A percentile compares a stretch with the other conserved stretches of the same genome.
phyloP scores from a whole-genome alignment of 2,113 vertebrate genomes.

The Podarcis cretensis region DNA sequence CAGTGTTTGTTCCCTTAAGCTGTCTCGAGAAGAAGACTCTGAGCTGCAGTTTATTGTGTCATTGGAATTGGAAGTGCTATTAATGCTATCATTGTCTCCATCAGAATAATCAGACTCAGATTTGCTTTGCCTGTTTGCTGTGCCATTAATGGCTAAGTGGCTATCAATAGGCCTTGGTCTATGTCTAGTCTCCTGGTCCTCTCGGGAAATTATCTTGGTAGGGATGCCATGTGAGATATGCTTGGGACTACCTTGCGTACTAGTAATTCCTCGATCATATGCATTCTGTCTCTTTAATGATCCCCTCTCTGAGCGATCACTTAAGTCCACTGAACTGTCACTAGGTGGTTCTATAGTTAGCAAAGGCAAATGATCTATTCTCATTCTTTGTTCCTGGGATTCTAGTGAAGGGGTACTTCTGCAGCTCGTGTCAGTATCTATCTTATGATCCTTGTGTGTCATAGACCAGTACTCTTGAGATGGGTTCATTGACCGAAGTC shows the following conservation, averaged over 20 bases:
- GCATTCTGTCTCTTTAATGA: conserved; percentile 88
- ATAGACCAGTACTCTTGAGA: conserved; percentile 93
- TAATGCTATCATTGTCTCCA: conserved; percentile 96
- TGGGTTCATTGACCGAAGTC: conserved; percentile 83
- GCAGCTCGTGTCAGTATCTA: conserved; percentile 91
- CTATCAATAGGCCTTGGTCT: conserved; percentile 86
- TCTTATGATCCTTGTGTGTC: conserved; percentile 89
- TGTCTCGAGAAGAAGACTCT: conserved; percentile 93
- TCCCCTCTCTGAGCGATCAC: conserved; percentile 91
- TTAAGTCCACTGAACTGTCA: conserved; percentile 93
- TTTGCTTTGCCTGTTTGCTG: conserved; percentile 92
- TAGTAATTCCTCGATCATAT: conserved; percentile 81
- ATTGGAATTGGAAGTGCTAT: conserved; percentile 98
- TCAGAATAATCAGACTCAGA: conserved; percentile 97
- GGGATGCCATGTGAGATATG: conserved; percentile 82
- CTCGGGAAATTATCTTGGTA: conserved; percentile 82
- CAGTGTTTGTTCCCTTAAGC: conserved; percentile 93
- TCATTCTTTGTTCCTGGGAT: conserved; percentile 87
- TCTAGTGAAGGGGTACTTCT: conserved; percentile 92
- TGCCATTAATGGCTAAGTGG: conserved; percentile 94
- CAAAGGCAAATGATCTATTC: conserved; percentile 89
- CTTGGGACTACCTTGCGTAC: conserved; percentile 91
- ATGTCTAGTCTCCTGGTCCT: conserved; percentile 84
- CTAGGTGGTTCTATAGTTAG: conserved; percentile 96
- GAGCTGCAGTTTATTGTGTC: conserved; percentile 99